Base-by-base conservation (phyloP, 1,140 invertebrate genomes). In the Oreohelix idahoensis region DNA sequence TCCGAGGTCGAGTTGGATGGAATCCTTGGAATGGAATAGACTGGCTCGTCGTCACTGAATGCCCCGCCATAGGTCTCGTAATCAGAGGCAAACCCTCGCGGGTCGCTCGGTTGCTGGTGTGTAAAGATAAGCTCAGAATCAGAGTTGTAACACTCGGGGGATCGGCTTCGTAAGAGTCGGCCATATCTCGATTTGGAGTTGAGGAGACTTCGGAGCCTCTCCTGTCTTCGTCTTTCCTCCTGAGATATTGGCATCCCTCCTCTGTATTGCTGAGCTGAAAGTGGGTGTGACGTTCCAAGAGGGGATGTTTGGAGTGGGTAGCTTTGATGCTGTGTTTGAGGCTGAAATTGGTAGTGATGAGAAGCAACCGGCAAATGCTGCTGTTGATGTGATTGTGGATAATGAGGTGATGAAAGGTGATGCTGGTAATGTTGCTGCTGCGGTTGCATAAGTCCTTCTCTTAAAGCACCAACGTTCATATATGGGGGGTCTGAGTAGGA, bases 111-210 rank as follows among this genome's bases (percentile, higher is more conserved):
- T 35, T 86, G 87, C 36, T 88, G 88, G 66, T 87, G 86, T 39
- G 88, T 88, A 83, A 91, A 89, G n/a, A 90, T 79, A 42, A 92
- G 79, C 85, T 99, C 98, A 0, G 97, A 98, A 90, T 99, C 98
- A 26, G 97, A 98, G 49, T 91, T 93, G 84, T 93, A 93, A 83
- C 90, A 89, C 73, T 92, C 92, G 1, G 91, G 91, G 13, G 91
- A 92, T n/a, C 89, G 79, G 74, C 89, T 89, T 1, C 89, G 71
- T 49, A 86, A 82, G 32, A 88, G 75, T 29, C 87, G 84, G 38
- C 87, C 88, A 79, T 90, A 91, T 84, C 87, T 88, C 23, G 89
- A 87, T 85, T 90, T 91, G 63, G 88, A 88, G 84, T 90, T 89
- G 82, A 91, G 84, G 81, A 91, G 88, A 79, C 87, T 88, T 63